Evolutionary conservation across 2,888 invertebrate species (phyloP).

Genomic region (Eucera pruinosa): DNA sequence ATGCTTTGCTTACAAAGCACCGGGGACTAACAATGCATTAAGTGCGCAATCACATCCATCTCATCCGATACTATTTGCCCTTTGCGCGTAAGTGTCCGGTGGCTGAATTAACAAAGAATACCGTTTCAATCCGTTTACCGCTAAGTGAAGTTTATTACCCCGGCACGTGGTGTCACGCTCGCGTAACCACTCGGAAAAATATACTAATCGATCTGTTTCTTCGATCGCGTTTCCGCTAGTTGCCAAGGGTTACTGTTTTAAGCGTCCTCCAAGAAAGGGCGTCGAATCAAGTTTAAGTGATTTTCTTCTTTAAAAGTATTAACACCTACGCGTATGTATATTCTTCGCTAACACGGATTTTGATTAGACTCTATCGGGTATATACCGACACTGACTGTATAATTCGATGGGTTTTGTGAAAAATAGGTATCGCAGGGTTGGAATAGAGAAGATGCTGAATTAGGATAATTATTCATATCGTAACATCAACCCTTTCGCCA

Average conservation of each 20-base stretch:
- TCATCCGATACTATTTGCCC: conserved; percentile 85
- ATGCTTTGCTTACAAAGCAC: conserved; percentile 83
- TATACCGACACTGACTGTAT: too few relatives aligned
- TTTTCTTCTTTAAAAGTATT: too few relatives aligned
- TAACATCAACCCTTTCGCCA: too few relatives aligned
- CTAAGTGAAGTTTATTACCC: conserved; percentile 51
- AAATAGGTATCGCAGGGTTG: too few relatives aligned
- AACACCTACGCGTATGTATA: too few relatives aligned
- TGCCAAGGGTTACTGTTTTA: not conserved
- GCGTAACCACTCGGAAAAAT: conserved; percentile 7
- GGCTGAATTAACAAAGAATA: conserved; percentile 79
- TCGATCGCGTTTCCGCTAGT: not conserved
- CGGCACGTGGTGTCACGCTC: conserved; percentile 43
- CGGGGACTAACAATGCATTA: conserved; percentile 83
- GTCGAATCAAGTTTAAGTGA: not conserved
- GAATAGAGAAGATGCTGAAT: too few relatives aligned
- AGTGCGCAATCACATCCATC: conserved; percentile 85
- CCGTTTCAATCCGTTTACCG: conserved; percentile 58
- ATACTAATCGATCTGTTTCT: conserved; percentile 41
- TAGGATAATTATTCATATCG: too few relatives aligned
- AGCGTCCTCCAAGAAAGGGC: not conserved
- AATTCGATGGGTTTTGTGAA: too few relatives aligned
- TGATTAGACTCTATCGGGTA: too few relatives aligned
- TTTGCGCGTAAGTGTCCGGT: conserved; percentile 81
- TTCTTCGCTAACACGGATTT: too few relatives aligned